These are phyloP conservation scores for Conus betulinus DNA, from an alignment of 1,140 invertebrate species.

Conservation along the genomic window DNA sequence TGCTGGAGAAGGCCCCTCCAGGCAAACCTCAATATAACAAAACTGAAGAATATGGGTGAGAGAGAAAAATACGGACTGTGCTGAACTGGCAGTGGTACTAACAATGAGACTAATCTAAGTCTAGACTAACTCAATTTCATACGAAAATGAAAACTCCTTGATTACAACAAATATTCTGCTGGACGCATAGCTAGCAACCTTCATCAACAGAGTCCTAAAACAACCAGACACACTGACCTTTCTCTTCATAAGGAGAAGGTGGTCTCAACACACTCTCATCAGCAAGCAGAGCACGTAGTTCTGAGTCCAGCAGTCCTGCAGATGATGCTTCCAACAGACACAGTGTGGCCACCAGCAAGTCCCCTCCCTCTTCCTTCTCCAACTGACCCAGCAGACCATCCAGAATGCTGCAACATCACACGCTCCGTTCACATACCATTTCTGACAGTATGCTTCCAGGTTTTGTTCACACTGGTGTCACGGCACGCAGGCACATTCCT, in stretches of 20 bases:
- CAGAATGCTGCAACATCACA: constrained; percentile 61
- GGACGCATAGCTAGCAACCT: too few species aligned
- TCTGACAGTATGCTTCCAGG: background rate
- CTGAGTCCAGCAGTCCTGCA: constrained; percentile 68
- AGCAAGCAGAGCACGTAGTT: constrained; percentile 67
- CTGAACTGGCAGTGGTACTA: too few species aligned
- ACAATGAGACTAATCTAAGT: too few species aligned
- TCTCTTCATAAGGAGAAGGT: constrained; percentile 72
- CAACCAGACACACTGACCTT: constrained; percentile 56
- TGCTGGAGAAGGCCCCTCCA: too few species aligned
- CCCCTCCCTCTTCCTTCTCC: constrained; percentile 64
- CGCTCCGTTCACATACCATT: background rate
- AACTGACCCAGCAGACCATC: constrained; percentile 66
- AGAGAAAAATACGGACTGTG: too few species aligned
- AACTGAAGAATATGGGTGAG: too few species aligned
- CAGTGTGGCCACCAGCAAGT: constrained; percentile 68
- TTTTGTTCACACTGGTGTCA: background rate
- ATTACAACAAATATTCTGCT: too few species aligned
- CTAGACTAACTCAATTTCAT: too few species aligned
- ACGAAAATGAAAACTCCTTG: too few species aligned
- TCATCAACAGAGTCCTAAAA: too few species aligned
- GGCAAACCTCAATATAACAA: too few species aligned
- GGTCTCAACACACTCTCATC: constrained; percentile 66
- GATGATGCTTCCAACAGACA: constrained; percentile 71
- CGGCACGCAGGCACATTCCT: too few species aligned